Percentiles rank a stretch among this genome's conserved stretches.
These are phyloP conservation scores for Zaprionus camerounensis DNA, from an alignment of 1,140 invertebrate species.

Conservation along the genomic window DNA sequence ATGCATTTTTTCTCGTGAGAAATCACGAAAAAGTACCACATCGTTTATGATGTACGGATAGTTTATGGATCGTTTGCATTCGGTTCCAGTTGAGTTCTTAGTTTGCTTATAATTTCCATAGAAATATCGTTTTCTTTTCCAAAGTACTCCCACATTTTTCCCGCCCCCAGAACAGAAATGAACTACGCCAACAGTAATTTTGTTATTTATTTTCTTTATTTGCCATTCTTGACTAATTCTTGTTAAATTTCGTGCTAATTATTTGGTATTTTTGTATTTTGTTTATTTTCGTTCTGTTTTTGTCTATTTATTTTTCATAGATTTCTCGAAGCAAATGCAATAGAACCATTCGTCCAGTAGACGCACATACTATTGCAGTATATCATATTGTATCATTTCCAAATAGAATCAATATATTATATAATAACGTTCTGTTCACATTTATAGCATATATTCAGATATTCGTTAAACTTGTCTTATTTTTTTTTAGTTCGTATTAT, in stretches of 20 bases:
- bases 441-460: constrained; percentile 11
- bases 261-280: constrained; percentile 27
- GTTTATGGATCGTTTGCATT: too few relatives aligned
- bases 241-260: constrained; percentile 59
- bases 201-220: constrained; percentile 27
- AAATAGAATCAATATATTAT: constrained; percentile 4
- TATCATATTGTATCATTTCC: not conserved
- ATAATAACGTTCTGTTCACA: constrained; percentile 5
- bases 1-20: not conserved
- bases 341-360: not conserved
- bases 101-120: too few relatives aligned
- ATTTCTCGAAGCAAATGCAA: constrained; percentile 9
- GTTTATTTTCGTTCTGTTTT: constrained; percentile 19
- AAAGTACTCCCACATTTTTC: not conserved
- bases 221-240: constrained; percentile 32
- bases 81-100: too few relatives aligned
- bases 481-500: constrained; percentile 24
- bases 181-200: constrained; percentile 2
- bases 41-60: too few relatives aligned
- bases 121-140: too few relatives aligned
- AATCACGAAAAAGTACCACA: too few relatives aligned
- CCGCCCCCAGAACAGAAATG: not conserved
- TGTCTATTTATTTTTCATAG: constrained; percentile 20
- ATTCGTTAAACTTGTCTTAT: constrained; percentile 11
- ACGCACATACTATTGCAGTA: not conserved